Evolutionary conservation across 2,113 vertebrate species (phyloP), one percentile per base, ranked within the genome.

Genomic region (Felis chaus): DNA sequence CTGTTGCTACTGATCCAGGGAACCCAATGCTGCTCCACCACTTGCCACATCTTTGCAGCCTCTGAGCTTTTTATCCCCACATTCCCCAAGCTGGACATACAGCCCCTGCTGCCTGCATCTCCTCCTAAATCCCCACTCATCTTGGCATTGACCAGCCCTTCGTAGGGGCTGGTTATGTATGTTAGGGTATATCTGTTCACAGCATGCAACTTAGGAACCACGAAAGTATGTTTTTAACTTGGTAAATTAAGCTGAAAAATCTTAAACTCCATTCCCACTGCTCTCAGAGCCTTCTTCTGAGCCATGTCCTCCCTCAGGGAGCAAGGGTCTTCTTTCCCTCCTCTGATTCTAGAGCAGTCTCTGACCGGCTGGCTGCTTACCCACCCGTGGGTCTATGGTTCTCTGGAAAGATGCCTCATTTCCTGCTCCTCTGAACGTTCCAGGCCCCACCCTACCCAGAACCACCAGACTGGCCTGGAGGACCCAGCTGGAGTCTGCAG

Each of bases 91-190:
- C 55, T 39, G n/a, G 39, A 45, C 57, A 4, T 10, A 0, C 3
- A 53, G 73, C 7, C 61, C 45, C 15, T 13, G 45, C 21, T 21
- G 41, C 57, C 80, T 36, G 68, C 15, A 36, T 45, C 39, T 29
- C 11, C 14, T 39, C 55, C 21, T 21, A 11, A 7, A 69, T 18
- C 6, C 21, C 31, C 65, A 10, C 39, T 57, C 55, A 16, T 25
- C n/a, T 61, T 33, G 12, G 79, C 0, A 0, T 83, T 66, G 41
- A 71, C 41, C 71, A 71, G 88, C 36, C 61, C 53, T 87, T 7
- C 0, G 0, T n/a, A 27, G 14, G 36, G 48, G 41, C 80, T 83
- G 39, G 0, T 31, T 69, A 63, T 1, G 3, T 16, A 39, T 7
- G 11, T 48, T 48, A 65, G 7, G 33, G 48, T 76, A 21, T 36